A percentile compares a stretch with the other conserved stretches of the same genome.
These are phyloP conservation scores for Parauchenoglanis punctatus DNA, from an alignment of 2,797 vertebrate genomes.

Conservation along the genomic window DNA sequence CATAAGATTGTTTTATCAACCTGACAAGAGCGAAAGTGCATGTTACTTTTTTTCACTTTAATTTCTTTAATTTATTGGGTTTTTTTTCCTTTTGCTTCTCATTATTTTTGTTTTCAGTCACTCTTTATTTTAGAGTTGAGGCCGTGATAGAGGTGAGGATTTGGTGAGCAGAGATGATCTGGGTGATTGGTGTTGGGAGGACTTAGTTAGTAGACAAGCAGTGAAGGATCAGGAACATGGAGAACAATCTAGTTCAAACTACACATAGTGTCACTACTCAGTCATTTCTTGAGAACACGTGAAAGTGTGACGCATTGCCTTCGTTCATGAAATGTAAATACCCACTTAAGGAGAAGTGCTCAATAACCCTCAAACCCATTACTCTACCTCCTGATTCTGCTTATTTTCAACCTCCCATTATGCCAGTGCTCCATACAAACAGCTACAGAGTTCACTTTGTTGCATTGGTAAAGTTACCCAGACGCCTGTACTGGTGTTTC, in stretches of 20 bases:
- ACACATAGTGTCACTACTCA: not conserved
- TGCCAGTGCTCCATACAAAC: constrained; percentile 17
- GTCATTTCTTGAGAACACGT: not conserved
- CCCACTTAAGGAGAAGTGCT: constrained; percentile 15
- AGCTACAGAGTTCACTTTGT: constrained; percentile 17
- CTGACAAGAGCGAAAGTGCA: constrained; percentile 62
- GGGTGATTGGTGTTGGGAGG: constrained; percentile 31
- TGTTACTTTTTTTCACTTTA: constrained; percentile 60
- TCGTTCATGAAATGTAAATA: constrained; percentile 9
- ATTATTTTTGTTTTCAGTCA: constrained; percentile 50
- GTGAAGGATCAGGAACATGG: constrained; percentile 14
- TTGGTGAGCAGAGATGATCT: constrained; percentile 41
- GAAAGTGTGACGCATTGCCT: not conserved
- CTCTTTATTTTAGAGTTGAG: constrained; percentile 65
- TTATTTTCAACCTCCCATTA: constrained; percentile 42
- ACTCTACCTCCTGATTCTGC: constrained; percentile 50
- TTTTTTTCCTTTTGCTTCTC: constrained; percentile 46
- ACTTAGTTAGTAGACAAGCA: constrained; percentile 22
- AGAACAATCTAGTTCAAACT: constrained; percentile 8
- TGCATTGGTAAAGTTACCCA: constrained; percentile 17
- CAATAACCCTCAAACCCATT: constrained; percentile 38
- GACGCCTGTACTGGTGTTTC: constrained; percentile 3
- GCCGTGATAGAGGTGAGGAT: constrained; percentile 64
- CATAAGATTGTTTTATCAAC: constrained; percentile 74
- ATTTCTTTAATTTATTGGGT: constrained; percentile 59